A percentile compares a stretch with the other conserved stretches of the same genome.
Evolutionary conservation across 1,140 invertebrate genomes (phyloP).

Genomic region (Bombus superbus): DNA sequence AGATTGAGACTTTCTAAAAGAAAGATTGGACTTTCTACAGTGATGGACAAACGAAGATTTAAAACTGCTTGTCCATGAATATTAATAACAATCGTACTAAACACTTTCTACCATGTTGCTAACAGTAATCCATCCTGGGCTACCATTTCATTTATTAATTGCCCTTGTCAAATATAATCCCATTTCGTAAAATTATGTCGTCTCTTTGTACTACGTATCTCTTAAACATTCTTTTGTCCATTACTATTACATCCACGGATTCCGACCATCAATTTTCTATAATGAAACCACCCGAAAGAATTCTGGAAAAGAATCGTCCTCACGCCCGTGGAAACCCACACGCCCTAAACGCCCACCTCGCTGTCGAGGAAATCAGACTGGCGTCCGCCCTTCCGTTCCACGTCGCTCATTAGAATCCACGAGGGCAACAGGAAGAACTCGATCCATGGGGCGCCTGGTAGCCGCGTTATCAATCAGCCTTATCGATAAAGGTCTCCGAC

Average conservation of each 20-base stretch:
- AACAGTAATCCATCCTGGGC: accelerated
- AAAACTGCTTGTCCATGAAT: too few species aligned
- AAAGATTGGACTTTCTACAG: too few species aligned
- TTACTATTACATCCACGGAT: background rate
- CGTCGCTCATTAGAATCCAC: slow-evolving; percentile 37
- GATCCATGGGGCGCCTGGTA: background rate
- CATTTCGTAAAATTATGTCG: too few species aligned
- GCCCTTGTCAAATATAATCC: too few species aligned
- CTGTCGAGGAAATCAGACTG: background rate
- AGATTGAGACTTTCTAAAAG: too few species aligned
- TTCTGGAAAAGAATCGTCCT: too few species aligned
- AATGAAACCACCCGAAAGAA: background rate
- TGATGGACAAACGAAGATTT: too few species aligned
- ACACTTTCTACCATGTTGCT: too few species aligned
- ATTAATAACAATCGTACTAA: too few species aligned
- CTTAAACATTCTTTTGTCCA: too few species aligned
- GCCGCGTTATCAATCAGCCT: slow-evolving; percentile 51
- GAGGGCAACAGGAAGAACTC: background rate
- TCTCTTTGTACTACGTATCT: too few species aligned
- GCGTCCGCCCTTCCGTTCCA: background rate
- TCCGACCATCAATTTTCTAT: background rate
- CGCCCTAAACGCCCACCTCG: background rate
- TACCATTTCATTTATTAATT: too few species aligned
- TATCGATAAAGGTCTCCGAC: slow-evolving; percentile 32
- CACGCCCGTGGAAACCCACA: background rate